Evolutionary conservation across 1,140 invertebrate genomes (phyloP), one percentile per base, ranked within the genome.

Genomic region (Zeugodacus cucurbitae): DNA sequence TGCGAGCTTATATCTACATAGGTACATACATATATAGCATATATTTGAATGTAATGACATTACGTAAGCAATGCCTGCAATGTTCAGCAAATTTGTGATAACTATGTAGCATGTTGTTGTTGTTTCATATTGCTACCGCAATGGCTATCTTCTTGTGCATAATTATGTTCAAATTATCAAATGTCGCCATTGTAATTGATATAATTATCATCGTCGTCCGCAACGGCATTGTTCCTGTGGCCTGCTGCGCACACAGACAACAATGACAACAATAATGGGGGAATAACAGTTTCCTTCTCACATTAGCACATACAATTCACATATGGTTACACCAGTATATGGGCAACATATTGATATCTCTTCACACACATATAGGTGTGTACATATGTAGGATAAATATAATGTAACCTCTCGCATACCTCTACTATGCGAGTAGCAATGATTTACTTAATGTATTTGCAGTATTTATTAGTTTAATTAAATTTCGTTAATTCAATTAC

Each of bases 391-490:
- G 5, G n/a, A 17, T 67, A 32, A 22, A n/a, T 37, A 74, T 10
- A 44, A 29, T 20, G 48, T 8, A 29, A 82, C 32, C 74, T 82
- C 44, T 82, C 44, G n/a, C 41, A 29, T 82, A 22, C 41, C 41
- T 29, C n/a, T 48, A 37, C 5, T n/a, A n/a, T n/a, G n/a, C n/a
- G n/a, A 29, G 41, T 41, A n/a, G 74, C 74, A 82, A 82, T 82
- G 74, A 82, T 82, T 82, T 82, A 82, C 41, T 82, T 54, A 82
- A 82, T 44, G 41, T 29, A 48, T 48, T 82, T 82, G 41, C 74
- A 82, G 74, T 48, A 82, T 82, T 82, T 82, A 82, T 82, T 48
- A 82, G 74, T 82, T 82, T 82, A 82, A 82, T 82, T 74, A 82
- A 82, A 82, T 82, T 82, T 82, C 44, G 74, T 82, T 82, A 82